Percentiles rank a stretch among this genome's conserved stretches.
Evolutionary conservation across 2,797 vertebrate genomes (phyloP).

Genomic region (Ctenosaura bakeri): DNA sequence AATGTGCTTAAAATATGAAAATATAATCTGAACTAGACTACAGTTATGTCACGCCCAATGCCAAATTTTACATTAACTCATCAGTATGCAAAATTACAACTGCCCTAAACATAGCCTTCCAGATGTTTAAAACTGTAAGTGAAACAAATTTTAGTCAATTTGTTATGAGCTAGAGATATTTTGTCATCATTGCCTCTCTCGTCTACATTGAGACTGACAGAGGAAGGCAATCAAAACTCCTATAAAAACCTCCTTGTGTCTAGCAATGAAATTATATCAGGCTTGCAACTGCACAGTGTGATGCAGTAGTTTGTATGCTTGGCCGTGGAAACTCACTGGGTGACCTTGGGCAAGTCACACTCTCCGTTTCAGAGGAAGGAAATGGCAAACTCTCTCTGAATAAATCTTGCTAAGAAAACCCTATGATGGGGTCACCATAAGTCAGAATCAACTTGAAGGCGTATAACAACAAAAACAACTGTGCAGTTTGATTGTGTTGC

Average conservation of each 20-base stretch:
- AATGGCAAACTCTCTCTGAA: too few relatives aligned
- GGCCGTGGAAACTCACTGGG: too few relatives aligned
- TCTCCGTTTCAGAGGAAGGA: too few relatives aligned
- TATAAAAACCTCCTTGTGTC: slow-evolving; percentile 24
- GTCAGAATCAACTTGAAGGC: too few relatives aligned
- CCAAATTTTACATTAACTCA: background rate
- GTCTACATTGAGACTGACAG: background rate
- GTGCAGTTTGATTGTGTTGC: slow-evolving; percentile 30
- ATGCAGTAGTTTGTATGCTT: background rate
- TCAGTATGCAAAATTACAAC: background rate
- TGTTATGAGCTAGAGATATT: background rate
- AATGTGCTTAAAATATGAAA: background rate
- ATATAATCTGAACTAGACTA: background rate
- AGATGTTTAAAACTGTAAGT: background rate
- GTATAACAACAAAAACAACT: background rate
- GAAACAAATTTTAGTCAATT: background rate
- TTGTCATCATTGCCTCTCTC: background rate
- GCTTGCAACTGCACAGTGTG: background rate
- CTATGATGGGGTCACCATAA: too few relatives aligned
- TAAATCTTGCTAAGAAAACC: too few relatives aligned
- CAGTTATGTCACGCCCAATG: background rate
- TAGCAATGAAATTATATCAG: slow-evolving; percentile 16
- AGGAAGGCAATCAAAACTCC: background rate
- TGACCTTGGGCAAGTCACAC: too few relatives aligned
- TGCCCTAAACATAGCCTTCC: background rate